Conservation (phyloP, 2,888 invertebrate species). For the Ophion obscuratus region DNA sequence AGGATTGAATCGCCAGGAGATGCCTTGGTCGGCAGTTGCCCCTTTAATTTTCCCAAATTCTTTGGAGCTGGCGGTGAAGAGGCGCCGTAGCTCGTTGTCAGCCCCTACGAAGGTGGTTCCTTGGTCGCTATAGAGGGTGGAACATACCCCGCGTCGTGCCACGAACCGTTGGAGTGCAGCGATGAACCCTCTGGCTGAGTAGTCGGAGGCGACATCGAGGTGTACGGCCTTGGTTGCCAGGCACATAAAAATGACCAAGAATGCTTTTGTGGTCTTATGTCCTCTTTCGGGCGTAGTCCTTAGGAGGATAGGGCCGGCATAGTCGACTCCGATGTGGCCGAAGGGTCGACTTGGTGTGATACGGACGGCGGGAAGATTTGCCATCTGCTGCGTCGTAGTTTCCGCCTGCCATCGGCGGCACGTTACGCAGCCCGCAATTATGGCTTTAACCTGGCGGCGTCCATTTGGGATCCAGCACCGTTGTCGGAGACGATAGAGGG, state of each 20-base stretch:
- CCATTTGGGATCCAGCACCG: slow-evolving; percentile 73
- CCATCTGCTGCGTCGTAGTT: slow-evolving; percentile 73
- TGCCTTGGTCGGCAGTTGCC: no score
- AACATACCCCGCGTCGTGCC: slow-evolving; percentile 66
- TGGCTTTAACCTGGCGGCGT: slow-evolving; percentile 66
- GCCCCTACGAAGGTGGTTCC: slow-evolving; percentile 73
- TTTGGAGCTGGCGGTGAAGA: no score
- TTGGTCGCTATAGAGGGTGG: slow-evolving; percentile 70
- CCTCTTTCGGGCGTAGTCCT: slow-evolving; percentile 55
- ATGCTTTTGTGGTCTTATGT: slow-evolving; percentile 62
- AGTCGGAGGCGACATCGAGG: slow-evolving; percentile 68
- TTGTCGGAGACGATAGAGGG: no score
- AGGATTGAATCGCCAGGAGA: no score
- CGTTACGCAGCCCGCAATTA: slow-evolving; percentile 72
- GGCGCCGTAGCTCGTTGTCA: slow-evolving; percentile 47
- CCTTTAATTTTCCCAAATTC: no score
- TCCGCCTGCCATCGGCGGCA: slow-evolving; percentile 72
- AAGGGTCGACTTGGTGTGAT: slow-evolving; percentile 72
- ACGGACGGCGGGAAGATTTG: slow-evolving; percentile 75
- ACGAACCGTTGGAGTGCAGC: slow-evolving; percentile 67
- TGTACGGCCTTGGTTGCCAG: slow-evolving; percentile 71
- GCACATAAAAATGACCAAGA: slow-evolving; percentile 72
- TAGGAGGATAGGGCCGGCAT: slow-evolving; percentile 75
- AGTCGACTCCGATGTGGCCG: slow-evolving; percentile 75
- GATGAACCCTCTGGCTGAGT: slow-evolving; percentile 68